A percentile compares a stretch with the other conserved stretches of the same genome.
phyloP scores from a whole-genome alignment of 2,888 invertebrate species.

The Euclidia mi region DNA sequence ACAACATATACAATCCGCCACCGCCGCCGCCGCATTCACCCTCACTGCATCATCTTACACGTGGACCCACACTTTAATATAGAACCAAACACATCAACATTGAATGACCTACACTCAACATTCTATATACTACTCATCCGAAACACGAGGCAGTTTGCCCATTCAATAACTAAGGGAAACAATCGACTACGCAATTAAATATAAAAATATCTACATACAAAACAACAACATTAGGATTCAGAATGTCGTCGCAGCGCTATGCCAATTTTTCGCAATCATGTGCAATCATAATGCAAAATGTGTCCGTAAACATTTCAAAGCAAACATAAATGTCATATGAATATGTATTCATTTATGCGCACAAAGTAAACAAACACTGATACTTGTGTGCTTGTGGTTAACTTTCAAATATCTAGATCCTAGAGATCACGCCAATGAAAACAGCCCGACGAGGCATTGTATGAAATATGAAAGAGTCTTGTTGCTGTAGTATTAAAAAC shows the following conservation, averaged over 20 bases:
- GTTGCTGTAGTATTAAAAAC: no score
- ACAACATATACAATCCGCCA: background rate
- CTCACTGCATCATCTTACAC: constrained; percentile 18
- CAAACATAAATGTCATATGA: constrained; percentile 12
- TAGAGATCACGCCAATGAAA: no score
- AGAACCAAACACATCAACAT: background rate
- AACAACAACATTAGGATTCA: constrained; percentile 6
- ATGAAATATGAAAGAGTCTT: no score
- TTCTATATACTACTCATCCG: background rate
- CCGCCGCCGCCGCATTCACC: constrained; percentile 6
- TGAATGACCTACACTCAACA: constrained; percentile 1
- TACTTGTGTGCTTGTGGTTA: no score
- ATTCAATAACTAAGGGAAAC: background rate
- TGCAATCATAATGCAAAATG: constrained; percentile 6
- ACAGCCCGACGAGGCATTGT: no score
- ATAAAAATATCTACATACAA: background rate
- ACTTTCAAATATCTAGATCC: no score
- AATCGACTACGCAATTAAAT: background rate
- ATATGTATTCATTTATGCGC: constrained; percentile 7
- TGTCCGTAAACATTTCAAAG: constrained; percentile 11
- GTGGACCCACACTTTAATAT: background rate
- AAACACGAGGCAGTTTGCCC: background rate
- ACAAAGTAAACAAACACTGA: constrained; percentile 2
- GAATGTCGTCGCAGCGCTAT: constrained; percentile 3
- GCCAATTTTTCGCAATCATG: constrained; percentile 14